Evolutionary conservation across 1,140 invertebrate species (phyloP).

Genomic region (Brachystomella parvula): DNA sequence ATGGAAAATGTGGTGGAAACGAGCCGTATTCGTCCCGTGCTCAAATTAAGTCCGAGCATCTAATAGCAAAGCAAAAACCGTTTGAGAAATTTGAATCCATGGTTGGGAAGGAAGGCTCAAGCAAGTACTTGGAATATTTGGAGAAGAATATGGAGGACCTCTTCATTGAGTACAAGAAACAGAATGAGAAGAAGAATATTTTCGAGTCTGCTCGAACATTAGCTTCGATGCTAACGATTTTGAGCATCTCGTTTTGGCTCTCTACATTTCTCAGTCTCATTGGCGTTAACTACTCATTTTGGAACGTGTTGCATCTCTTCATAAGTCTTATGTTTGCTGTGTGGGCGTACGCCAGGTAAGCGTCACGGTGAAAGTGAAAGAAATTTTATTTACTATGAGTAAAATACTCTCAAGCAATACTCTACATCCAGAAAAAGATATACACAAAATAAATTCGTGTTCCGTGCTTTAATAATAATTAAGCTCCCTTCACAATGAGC

Average conservation of each 20-base stretch:
- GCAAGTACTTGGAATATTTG: slow-evolving; percentile 68
- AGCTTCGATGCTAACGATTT: slow-evolving; percentile 81
- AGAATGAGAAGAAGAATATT: slow-evolving; percentile 96
- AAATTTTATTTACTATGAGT: neutral
- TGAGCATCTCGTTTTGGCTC: slow-evolving; percentile 72
- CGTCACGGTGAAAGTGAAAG: slow-evolving; percentile 3
- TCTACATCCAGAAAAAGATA: too few species aligned
- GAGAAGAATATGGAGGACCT: slow-evolving; percentile 76
- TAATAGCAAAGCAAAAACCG: slow-evolving; percentile 64
- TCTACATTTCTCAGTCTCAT: slow-evolving; percentile 81
- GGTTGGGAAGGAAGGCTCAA: slow-evolving; percentile 88
- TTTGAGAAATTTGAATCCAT: slow-evolving; percentile 70
- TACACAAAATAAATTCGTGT: too few species aligned
- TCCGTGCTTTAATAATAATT: too few species aligned
- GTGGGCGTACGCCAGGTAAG: slow-evolving; percentile 85
- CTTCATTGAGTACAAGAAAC: slow-evolving; percentile 71
- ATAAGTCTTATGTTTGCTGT: slow-evolving; percentile 77
- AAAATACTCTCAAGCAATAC: too few species aligned
- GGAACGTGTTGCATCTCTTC: slow-evolving; percentile 76
- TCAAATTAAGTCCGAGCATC: slow-evolving; percentile 74
- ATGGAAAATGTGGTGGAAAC: slow-evolving; percentile 78
- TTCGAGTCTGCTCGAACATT: slow-evolving; percentile 91
- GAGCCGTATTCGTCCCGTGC: slow-evolving; percentile 78
- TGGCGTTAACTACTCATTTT: slow-evolving; percentile 74
- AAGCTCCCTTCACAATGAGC: too few species aligned